Percentiles rank a stretch among this genome's conserved stretches.
Evolutionary conservation across 2,113 vertebrate species (phyloP).

Genomic region (Cebus imitator): DNA sequence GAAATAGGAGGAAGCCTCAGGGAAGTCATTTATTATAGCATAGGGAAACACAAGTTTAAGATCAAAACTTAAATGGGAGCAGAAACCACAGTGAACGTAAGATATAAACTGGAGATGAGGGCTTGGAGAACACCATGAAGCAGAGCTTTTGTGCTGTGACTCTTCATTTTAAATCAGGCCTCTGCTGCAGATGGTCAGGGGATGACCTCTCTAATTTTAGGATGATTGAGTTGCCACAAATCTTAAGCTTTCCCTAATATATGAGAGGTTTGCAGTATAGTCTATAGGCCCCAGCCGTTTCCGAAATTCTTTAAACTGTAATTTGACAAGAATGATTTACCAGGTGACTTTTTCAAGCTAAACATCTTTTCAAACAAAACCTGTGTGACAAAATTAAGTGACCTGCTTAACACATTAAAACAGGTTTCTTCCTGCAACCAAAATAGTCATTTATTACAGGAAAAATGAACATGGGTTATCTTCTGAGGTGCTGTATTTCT

Average conservation of each 20-base stretch:
- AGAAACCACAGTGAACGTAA: not conserved
- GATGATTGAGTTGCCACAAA: not conserved
- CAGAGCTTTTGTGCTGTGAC: not conserved
- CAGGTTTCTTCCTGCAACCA: not conserved
- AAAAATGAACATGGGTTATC: not conserved
- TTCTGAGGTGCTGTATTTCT: not conserved
- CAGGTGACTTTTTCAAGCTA: not conserved
- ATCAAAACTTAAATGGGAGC: not conserved
- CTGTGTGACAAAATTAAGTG: not conserved
- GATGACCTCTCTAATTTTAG: not conserved
- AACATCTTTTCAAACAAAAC: not conserved
- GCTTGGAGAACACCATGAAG: fast-evolving
- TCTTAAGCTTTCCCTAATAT: not conserved
- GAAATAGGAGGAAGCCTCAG: not conserved
- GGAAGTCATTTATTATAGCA: not conserved
- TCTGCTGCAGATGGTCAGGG: not conserved
- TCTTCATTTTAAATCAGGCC: not conserved
- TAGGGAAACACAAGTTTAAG: not conserved
- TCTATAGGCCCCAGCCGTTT: not conserved
- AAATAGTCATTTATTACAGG: not conserved
- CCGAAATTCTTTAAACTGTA: not conserved
- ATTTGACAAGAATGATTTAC: not conserved
- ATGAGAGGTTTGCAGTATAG: not conserved
- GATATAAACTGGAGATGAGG: not conserved
- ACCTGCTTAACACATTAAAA: not conserved